Conservation (phyloP, 2,888 invertebrate genomes). For the Branchellion lobata region DNA sequence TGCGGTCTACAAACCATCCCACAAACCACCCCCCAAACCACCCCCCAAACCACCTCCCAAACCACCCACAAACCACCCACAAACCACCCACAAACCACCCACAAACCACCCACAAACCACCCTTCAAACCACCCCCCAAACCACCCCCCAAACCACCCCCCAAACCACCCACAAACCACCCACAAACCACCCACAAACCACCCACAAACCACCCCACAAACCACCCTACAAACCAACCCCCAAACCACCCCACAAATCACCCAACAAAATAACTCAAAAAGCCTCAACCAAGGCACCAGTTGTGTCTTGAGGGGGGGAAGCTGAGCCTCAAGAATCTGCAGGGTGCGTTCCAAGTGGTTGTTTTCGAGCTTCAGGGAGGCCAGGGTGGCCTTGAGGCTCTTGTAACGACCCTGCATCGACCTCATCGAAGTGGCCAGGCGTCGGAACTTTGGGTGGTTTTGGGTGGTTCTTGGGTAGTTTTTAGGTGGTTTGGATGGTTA, state of each 20-base stretch:
- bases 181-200: neutral
- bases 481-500: too few species aligned
- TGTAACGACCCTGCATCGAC: conserved; percentile 12
- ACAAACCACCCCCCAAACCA: neutral
- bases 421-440: conserved; percentile 3
- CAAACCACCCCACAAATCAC: neutral
- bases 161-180: too few species aligned
- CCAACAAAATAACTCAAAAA: too few species aligned
- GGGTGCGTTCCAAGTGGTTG: neutral
- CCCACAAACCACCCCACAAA: neutral
- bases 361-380: neutral
- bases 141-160: too few species aligned
- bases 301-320: neutral
- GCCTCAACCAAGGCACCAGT: too few species aligned
- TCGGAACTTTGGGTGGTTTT: neutral
- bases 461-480: too few species aligned
- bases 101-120: too few species aligned
- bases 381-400: neutral
- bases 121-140: too few species aligned
- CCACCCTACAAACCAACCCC: neutral
- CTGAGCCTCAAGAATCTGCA: neutral
- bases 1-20: too few species aligned
- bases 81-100: too few species aligned
- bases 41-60: neutral
- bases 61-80: too few species aligned